Evolutionary conservation across 37 sponge, comb jelly and placozoan species (phyloP), one percentile per base, ranked within the genome.

Genomic region (Chondrosia reniformis): DNA sequence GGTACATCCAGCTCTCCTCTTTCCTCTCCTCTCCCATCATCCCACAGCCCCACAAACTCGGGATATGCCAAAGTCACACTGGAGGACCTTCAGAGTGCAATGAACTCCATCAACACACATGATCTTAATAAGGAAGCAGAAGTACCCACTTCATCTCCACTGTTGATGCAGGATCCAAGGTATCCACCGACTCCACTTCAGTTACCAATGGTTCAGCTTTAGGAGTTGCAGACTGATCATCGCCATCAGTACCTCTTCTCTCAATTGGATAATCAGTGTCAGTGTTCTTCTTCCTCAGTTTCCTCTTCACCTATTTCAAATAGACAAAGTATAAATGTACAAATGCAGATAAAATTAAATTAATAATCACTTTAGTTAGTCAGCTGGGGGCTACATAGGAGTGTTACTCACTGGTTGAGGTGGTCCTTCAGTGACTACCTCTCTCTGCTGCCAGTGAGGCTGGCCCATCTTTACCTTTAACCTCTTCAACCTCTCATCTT

Each of bases 41-140:
- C n/a, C 87, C 91, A 86, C 33, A 86, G 78, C 8, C 91, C 87
- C 30, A 49, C 46, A 54, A 83, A 76, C 72, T 86, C 91, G 9
- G 87, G 87, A 43, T 81, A 56, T 2, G 65, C 63, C 8, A 89
- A 27, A 42, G 7, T 76, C 33, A 64, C 77, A 30, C 4, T 3
- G 58, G 27, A 28, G 7, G 27, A 6, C 52, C 10, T 19, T 10
- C 15, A 15, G 52, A 19, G 52, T 49, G 52, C 15, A 49, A 15
- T 49, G 52, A 10, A 49, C 15, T 10, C 52, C 52, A 19, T 10
- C 15, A 10, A 49, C 52, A 49, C 52, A 49, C 52, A 49, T 10
- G 52, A 49, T 15, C 10, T 15, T 15, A 10, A 19, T 10, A 49
- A 10, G 15, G 10, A 49, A 49, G 15, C 52, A 49, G 10, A 15